Evolutionary conservation across 1,140 invertebrate species (phyloP), one percentile per base, ranked within the genome.

Genomic region (Ooceraea biroi): DNA sequence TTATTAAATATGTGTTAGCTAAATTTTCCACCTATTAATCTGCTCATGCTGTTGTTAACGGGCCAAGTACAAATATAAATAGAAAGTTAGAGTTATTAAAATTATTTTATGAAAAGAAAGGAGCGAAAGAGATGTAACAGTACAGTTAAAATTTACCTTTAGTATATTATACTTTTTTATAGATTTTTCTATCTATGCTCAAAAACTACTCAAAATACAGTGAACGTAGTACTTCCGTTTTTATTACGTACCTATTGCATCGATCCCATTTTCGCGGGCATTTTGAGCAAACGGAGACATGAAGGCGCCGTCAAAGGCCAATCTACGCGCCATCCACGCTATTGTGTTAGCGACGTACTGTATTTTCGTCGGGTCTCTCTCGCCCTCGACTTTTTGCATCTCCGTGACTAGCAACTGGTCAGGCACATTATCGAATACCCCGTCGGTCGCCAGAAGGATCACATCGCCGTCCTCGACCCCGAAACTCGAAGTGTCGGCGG

Each of bases 351-450:
- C 99, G 83, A 98, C 97, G 85, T 96, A 96, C 94, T 99, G 98
- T 84, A 99, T 95, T 86, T 96, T 95, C 58, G 95, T 95, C 57
- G 97, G 96, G 94, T 98, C 96, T 41, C 95, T 95, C 90, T 96
- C 96, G 7, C 97, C 97, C 91, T 96, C 95, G 72, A 96, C 92
- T 94, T 96, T 96, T 48, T 95, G 93, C 93, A 98, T 96, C 94
- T 98, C 97, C 17, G 97, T 96, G 72, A 98, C 94, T 89, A 99
- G 96, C 90, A 99, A 95, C 82, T 97, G 96, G 89, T 99, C 98
- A 82, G 98, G 98, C 88, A 99, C 96, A 95, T 99, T 99, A 95
- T 99, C 99, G 95, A 99, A 99, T 25, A 99, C 97, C 60, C 99
- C 99, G 95, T 99, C 99, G 1, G 98, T 99, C 48, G 98, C 99